A percentile compares a stretch with the other conserved stretches of the same genome.
Evolutionary conservation across 1,140 invertebrate species (phyloP).

Genomic region (Tetramorium parvispinum): DNA sequence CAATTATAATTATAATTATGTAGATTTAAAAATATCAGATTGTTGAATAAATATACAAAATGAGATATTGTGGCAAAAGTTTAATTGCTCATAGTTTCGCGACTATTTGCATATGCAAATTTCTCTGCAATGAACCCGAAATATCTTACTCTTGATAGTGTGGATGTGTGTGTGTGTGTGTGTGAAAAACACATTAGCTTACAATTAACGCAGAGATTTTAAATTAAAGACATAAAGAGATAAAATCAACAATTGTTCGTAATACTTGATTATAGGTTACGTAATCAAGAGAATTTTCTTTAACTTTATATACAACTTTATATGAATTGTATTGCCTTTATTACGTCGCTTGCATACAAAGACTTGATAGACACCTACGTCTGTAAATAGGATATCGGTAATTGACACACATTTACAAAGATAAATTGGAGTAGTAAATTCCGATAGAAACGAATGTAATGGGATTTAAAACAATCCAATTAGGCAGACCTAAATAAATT

Average conservation of each 20-base stretch:
- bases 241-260: not conserved
- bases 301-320: not conserved
- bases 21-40: not conserved
- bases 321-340: too few species aligned
- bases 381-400: conserved; percentile 28
- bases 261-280: not conserved
- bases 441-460: conserved; percentile 39
- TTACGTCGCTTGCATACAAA: not conserved
- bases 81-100: not conserved
- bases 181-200: not conserved
- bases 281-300: not conserved
- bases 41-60: conserved; percentile 27
- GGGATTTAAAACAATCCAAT: conserved; percentile 68
- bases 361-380: not conserved
- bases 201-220: not conserved
- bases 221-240: not conserved
- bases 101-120: conserved; percentile 7
- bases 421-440: conserved; percentile 13
- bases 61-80: not conserved
- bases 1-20: not conserved
- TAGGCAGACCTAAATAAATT: conserved; percentile 71
- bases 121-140: not conserved
- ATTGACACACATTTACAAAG: not conserved
- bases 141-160: conserved; percentile 5
- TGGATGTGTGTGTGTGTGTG: too few species aligned